These are phyloP conservation scores for Phenacoccus solenopsis DNA, from an alignment of 1,140 invertebrate genomes.

Conservation along the genomic window DNA sequence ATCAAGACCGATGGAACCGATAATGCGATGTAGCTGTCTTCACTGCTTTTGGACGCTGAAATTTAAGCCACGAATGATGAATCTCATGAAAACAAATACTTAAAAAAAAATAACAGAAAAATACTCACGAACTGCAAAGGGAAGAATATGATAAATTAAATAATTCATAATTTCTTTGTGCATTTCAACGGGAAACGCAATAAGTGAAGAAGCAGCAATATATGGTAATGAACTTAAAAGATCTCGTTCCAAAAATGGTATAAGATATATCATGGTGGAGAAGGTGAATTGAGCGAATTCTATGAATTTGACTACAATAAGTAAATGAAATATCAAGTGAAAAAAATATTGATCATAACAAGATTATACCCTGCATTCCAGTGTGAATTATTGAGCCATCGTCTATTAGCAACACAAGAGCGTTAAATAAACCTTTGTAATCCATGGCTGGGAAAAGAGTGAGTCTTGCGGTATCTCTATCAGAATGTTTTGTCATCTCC, in stretches of 20 bases:
- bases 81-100: constrained; percentile 7
- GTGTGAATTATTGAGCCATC: constrained; percentile 69
- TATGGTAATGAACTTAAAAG: constrained; percentile 91
- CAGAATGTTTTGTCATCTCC: constrained; percentile 73
- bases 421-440: constrained; percentile 84
- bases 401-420: constrained; percentile 67
- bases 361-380: constrained; percentile 37
- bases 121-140: constrained; percentile 83
- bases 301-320: constrained; percentile 5
- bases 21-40: constrained; percentile 6
- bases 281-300: neutral
- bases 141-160: constrained; percentile 90
- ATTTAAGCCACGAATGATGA: too few species aligned
- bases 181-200: constrained; percentile 74
- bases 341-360: constrained; percentile 1
- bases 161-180: constrained; percentile 93
- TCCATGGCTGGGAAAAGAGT: constrained; percentile 87
- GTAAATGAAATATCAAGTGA: neutral
- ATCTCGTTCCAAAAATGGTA: constrained; percentile 94
- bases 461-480: constrained; percentile 72
- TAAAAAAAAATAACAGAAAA: neutral
- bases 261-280: constrained; percentile 4
- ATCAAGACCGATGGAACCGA: constrained; percentile 20
- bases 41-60: neutral
- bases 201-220: constrained; percentile 82